A percentile compares a stretch with the other conserved stretches of the same genome.
Conservation (phyloP, 2,113 vertebrate genomes). For the Gorsachius goisagi region DNA sequence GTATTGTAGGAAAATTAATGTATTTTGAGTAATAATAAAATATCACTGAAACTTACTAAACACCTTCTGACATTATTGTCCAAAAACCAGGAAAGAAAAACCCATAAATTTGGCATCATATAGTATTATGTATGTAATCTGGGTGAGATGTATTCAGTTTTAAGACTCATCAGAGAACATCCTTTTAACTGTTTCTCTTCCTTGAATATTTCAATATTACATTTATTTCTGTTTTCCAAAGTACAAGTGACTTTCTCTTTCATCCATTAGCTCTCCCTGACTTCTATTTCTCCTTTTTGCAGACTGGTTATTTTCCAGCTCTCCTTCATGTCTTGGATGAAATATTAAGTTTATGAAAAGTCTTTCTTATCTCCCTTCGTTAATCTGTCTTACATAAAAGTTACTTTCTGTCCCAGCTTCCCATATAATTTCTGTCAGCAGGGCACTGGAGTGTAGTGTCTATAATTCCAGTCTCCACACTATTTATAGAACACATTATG, state of each 20-base stretch:
- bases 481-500: neutral
- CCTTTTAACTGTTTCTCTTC: neutral
- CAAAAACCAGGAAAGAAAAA: neutral
- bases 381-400: neutral
- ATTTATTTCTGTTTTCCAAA: neutral
- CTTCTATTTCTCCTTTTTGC: slow-evolving; percentile 1
- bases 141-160: neutral
- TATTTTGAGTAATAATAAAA: neutral
- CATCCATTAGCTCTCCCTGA: neutral
- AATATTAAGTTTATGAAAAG: slow-evolving; percentile 14
- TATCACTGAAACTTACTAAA: neutral
- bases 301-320: neutral
- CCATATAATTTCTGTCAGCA: neutral
- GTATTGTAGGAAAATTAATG: neutral
- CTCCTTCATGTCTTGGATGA: neutral
- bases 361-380: neutral
- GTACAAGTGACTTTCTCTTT: neutral
- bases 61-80: neutral
- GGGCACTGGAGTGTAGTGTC: neutral
- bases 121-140: neutral
- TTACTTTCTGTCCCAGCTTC: neutral
- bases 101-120: neutral
- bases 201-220: neutral
- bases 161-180: neutral
- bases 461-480: neutral